These are phyloP conservation scores for Toxotes jaculatrix DNA, from an alignment of 2,113 vertebrate species.

Conservation along the genomic window DNA sequence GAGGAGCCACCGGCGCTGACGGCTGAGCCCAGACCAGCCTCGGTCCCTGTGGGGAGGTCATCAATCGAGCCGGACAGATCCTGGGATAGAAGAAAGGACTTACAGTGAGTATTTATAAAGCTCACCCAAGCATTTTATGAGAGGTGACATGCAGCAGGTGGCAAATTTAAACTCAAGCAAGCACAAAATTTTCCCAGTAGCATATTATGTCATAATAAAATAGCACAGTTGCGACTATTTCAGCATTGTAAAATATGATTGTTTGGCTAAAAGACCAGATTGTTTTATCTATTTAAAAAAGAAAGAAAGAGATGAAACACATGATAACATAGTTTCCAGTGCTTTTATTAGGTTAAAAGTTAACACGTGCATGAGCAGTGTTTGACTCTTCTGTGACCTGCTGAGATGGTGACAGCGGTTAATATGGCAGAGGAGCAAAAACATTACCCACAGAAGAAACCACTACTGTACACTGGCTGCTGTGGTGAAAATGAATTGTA, in stretches of 20 bases:
- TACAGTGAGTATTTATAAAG: constrained; percentile 47
- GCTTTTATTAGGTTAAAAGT: constrained; percentile 20
- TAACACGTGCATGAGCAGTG: background rate
- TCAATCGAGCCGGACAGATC: constrained; percentile 97
- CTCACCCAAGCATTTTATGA: constrained; percentile 51
- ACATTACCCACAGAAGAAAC: constrained; percentile 46
- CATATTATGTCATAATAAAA: constrained; percentile 26
- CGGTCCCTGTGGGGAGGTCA: constrained; percentile 95
- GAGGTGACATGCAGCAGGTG: constrained; percentile 54
- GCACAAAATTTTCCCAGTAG: constrained; percentile 16
- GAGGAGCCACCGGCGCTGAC: constrained; percentile 88
- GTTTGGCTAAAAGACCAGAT: background rate
- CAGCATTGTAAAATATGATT: background rate
- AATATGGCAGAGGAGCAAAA: constrained; percentile 29
- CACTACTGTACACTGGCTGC: constrained; percentile 45
- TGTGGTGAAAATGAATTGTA: constrained; percentile 67
- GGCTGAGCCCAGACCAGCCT: constrained; percentile 91
- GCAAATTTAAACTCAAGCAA: constrained; percentile 38
- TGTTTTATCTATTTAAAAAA: background rate
- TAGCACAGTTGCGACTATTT: constrained; percentile 4
- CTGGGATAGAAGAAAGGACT: constrained; percentile 79
- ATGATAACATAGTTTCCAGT: background rate
- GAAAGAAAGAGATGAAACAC: background rate
- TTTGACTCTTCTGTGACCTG: constrained; percentile 12
- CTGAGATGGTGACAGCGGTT: constrained; percentile 19